Evolutionary conservation across 2,113 vertebrate genomes (phyloP).

Genomic region (Alligator sinensis): DNA sequence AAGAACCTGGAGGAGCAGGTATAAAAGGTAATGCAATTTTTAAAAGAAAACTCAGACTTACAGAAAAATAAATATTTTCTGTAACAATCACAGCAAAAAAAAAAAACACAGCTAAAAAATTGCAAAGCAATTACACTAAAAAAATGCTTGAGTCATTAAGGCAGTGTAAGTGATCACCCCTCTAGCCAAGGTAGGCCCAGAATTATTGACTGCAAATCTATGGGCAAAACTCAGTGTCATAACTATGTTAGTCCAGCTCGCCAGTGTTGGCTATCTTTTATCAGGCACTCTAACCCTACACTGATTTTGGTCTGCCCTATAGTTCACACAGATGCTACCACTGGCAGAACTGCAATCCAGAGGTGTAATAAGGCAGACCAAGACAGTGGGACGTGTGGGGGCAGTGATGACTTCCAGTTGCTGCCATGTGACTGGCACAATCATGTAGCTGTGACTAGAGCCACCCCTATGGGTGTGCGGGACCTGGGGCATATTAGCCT

Average conservation of each 20-base stretch:
- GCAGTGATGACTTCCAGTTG: too few species aligned
- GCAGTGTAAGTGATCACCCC: background rate
- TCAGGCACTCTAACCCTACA: fast-evolving
- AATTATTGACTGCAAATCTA: fast-evolving
- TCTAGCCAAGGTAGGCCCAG: background rate
- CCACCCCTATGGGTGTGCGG: too few species aligned
- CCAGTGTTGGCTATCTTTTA: background rate
- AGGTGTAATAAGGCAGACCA: fast-evolving
- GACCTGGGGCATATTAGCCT: too few species aligned
- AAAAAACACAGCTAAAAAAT: too few species aligned
- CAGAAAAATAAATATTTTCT: background rate
- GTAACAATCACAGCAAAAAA: background rate
- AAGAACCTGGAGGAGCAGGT: background rate
- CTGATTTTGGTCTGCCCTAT: fast-evolving
- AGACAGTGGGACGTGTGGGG: too few species aligned
- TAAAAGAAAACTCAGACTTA: background rate
- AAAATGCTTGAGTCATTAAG: background rate
- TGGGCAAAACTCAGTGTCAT: background rate
- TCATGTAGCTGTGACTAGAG: too few species aligned
- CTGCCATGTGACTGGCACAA: too few species aligned
- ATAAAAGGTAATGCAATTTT: background rate
- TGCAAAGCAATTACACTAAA: too few species aligned
- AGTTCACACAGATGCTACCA: fast-evolving
- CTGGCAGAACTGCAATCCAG: fast-evolving
- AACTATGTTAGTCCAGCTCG: background rate